These are phyloP conservation scores for Oxygymnocypris stewartii DNA, from an alignment of 2,113 vertebrate species.

Conservation along the genomic window DNA sequence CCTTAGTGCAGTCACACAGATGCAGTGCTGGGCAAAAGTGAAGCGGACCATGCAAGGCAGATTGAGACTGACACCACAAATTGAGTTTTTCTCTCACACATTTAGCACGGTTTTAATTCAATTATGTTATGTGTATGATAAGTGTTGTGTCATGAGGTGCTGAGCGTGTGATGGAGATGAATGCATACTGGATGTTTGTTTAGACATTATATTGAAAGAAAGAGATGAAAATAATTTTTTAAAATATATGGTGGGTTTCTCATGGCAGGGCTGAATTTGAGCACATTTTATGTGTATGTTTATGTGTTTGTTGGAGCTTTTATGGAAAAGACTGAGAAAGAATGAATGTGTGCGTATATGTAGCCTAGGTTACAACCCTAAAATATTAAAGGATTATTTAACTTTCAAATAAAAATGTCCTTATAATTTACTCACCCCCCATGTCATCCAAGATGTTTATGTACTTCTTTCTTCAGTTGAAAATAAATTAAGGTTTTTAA, in stretches of 20 bases:
- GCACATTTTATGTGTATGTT: neutral
- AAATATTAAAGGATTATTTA: slow-evolving; percentile 39
- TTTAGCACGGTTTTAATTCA: neutral
- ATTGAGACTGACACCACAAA: neutral
- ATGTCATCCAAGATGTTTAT: no score
- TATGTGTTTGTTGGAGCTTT: neutral
- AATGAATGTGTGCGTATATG: neutral
- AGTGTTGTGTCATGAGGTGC: neutral
- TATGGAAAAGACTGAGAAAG: neutral
- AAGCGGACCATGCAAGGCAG: neutral
- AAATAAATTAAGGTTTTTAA: no score
- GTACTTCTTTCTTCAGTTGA: no score
- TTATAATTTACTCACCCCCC: no score
- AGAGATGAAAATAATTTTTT: neutral
- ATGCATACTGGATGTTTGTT: neutral
- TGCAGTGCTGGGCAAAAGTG: neutral
- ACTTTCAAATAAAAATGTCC: no score
- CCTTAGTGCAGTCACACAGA: neutral
- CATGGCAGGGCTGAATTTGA: neutral
- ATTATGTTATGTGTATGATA: neutral
- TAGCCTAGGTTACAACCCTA: slow-evolving; percentile 22
- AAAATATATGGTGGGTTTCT: neutral
- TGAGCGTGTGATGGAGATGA: neutral
- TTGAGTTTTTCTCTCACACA: neutral
- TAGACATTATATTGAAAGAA: neutral